Percentiles rank a stretch among this genome's conserved stretches.
Evolutionary conservation across 2,888 invertebrate genomes (phyloP).

Genomic region (Plebejus melissa): DNA sequence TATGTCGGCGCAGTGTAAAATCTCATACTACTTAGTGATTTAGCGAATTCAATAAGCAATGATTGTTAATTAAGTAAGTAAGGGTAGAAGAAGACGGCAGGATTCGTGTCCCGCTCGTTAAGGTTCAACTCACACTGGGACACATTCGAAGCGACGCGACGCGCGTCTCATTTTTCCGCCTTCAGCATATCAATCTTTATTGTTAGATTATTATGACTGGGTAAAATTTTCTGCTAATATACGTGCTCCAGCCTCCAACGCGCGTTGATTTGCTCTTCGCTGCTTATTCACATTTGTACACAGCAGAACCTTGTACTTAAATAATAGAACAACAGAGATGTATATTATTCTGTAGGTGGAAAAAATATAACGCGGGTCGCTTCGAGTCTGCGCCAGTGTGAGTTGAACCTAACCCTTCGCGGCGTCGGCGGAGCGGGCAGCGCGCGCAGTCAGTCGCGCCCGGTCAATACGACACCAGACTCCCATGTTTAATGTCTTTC

Average conservation of each 20-base stretch:
- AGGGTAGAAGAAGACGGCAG: neutral
- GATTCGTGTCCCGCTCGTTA: constrained; percentile 42
- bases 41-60: constrained; percentile 15
- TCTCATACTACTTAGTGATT: neutral
- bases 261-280: too few species aligned
- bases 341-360: too few species aligned
- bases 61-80: constrained; percentile 27
- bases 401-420: constrained; percentile 39
- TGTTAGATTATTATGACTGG: too few species aligned
- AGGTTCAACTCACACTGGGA: neutral
- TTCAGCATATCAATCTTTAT: too few species aligned
- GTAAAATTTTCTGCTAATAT: too few species aligned
- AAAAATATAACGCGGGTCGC: neutral
- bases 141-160: neutral
- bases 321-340: too few species aligned
- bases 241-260: too few species aligned
- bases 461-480: constrained; percentile 76
- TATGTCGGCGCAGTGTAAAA: neutral
- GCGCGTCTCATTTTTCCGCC: neutral
- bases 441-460: constrained; percentile 63
- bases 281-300: too few species aligned
- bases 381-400: neutral
- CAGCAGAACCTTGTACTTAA: too few species aligned
- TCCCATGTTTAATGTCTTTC: constrained; percentile 74
- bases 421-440: constrained; percentile 39